Base-by-base conservation (phyloP, 2,888 invertebrate genomes). In the Apotomis capreana region DNA sequence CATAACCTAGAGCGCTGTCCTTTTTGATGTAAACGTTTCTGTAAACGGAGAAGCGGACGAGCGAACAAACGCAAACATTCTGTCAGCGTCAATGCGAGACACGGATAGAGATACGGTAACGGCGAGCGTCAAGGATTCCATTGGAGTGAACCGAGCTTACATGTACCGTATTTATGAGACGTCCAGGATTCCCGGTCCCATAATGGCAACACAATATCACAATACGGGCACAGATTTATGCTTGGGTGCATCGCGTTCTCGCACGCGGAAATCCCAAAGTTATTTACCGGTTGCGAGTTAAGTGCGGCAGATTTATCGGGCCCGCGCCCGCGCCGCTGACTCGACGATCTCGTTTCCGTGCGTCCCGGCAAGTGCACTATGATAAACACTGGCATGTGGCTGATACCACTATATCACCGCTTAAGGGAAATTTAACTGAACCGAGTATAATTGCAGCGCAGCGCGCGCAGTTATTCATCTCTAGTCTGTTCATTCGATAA, bases 161-260 rank as follows among this genome's bases (percentile, higher is more conserved):
- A 82, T 80, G 82, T 81, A 80, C 83, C 78, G 82, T 90, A 91
- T 92, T 91, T 91, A 91, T 90, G 89, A 84, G 88, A 89, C 87
- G 86, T 85, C 85, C 86, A 84, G 84, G 86, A 84, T 87, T 84
- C 88, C 82, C 84, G 86, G 88, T 86, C 88, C 87, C 85, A 90
- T 92, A 92, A 92, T 91, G 89, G 92, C 92, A 92, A 91, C 91
- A 92, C 93, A 93, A 92, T 92, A 92, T 92, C 93, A 93, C 93
- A 92, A 93, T 92, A 87, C 90, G 81, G 88, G 91, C 92, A 89
- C 87, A 91, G 92, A 93, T 93, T 93, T 93, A 93, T 93, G 91
- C 89, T 81, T 84, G 82, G 85, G 90, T 90, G 90, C 90, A 89
- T 90, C 91, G 89, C 86, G 86, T 86, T 87, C 90, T 87, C 89